Percentiles rank a stretch among this genome's conserved stretches.
These are phyloP conservation scores for Lepidocyrtinus sp. DNA, from an alignment of 2,888 invertebrate species.

Conservation along the genomic window DNA sequence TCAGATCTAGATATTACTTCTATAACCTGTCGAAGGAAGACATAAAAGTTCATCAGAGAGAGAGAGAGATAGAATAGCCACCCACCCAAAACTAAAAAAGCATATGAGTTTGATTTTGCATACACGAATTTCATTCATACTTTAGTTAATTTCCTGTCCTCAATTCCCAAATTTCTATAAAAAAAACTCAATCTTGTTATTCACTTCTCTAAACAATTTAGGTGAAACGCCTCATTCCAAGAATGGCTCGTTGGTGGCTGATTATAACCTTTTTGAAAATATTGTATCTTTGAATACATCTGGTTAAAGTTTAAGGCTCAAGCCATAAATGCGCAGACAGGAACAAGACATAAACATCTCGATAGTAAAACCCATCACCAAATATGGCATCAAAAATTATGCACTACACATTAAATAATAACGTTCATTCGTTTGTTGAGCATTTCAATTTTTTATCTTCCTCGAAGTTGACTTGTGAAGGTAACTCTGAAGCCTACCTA, in stretches of 20 bases:
- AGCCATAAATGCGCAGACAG: conserved; percentile 18
- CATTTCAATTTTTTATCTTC: not conserved
- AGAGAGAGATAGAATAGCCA: conserved; percentile 13
- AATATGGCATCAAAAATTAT: conserved; percentile 25
- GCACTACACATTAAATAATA: not conserved
- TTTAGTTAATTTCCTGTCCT: not conserved
- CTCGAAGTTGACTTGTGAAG: conserved; percentile 1
- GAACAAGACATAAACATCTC: conserved; percentile 5
- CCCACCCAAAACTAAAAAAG: conserved; percentile 24
- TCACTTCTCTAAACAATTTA: not conserved
- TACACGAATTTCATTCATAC: not conserved
- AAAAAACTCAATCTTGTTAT: not conserved
- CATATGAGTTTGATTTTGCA: not conserved
- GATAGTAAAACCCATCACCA: conserved; percentile 31
- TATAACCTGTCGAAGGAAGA: conserved; percentile 29
- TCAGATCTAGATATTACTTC: not conserved
- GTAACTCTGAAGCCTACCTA: not conserved
- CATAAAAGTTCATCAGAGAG: conserved; percentile 40
- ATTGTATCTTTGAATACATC: not conserved
- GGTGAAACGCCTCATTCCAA: not conserved
- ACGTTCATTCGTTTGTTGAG: not conserved
- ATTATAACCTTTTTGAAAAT: not conserved
- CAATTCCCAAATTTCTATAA: not conserved
- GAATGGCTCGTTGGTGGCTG: conserved; percentile 2
- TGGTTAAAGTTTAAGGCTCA: not conserved